Evolutionary conservation across 1,140 invertebrate species (phyloP), one percentile per base, ranked within the genome.

Genomic region (Dendrolimus kikuchii): DNA sequence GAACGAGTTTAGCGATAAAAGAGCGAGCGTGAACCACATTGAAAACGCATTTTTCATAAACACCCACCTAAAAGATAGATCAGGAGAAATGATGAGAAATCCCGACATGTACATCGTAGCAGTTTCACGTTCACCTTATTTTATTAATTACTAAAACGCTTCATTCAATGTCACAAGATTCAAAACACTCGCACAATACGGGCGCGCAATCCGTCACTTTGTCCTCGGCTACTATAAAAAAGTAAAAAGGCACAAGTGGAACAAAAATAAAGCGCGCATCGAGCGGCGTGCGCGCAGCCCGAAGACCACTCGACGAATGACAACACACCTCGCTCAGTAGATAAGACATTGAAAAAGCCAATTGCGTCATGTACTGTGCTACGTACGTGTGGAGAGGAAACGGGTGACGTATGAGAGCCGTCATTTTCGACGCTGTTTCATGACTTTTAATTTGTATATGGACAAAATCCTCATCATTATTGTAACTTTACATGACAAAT

Each of bases 321-420:
- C 81, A 81, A 77, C 77, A 85, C 74, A 76, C 78, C 68, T 72
- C 75, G 60, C 64, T 68, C 23, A 23, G 75, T 77, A 83, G 81
- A 85, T 85, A 85, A 85, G 81, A 85, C 81, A 85, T 85, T 83
- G 81, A 83, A 85, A 85, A 85, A 85, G 78, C 78, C 81, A 83
- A 85, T 85, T 85, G 80, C 81, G 81, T 85, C 81, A 83, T 70
- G 71, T 75, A 75, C 75, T 59, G 70, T 57, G 67, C 80, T 79
- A 81, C 78, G 78, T 83, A 80, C 78, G 71, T 69, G 68, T 71
- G 55, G 72, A 74, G 80, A 85, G 80, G 78, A 81, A 81, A 63
- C 78, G 69, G 62, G 71, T 83, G 81, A 85, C 81, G 81, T 85
- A 66, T 61, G 49, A 48, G 57, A 70, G 68, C 74, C 79, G 81